Percentiles rank a stretch among this genome's conserved stretches.
Evolutionary conservation across 2,797 vertebrate genomes (phyloP).

Genomic region (Pristis pectinata): DNA sequence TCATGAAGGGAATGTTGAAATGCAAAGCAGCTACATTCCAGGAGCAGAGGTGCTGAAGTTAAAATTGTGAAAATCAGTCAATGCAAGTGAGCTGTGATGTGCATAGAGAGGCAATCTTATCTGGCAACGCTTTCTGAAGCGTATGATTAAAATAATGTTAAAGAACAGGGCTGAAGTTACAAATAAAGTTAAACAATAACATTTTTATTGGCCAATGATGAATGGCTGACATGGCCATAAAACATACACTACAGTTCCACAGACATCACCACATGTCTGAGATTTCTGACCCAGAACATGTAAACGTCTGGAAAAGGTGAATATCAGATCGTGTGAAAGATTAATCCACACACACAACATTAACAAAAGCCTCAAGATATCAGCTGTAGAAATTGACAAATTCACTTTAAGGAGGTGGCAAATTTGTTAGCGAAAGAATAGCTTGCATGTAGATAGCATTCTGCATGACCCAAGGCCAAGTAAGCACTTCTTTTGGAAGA

Average conservation of each 20-base stretch:
- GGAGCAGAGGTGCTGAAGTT: not conserved
- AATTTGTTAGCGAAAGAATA: not conserved
- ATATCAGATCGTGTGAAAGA: not conserved
- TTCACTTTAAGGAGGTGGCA: not conserved
- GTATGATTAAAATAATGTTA: not conserved
- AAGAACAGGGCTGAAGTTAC: not conserved
- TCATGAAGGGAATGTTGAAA: not conserved
- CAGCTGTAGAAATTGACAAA: too few species aligned
- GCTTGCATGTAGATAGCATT: too few species aligned
- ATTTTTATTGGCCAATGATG: not conserved
- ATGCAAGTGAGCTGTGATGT: not conserved
- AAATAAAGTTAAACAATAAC: not conserved
- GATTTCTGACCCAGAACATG: slow-evolving; percentile 6
- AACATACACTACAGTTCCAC: not conserved
- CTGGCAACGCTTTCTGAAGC: not conserved
- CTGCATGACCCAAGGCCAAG: too few species aligned
- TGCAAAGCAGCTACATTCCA: too few species aligned
- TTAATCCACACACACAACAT: not conserved
- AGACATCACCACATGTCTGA: not conserved
- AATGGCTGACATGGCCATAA: not conserved
- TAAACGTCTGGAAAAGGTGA: not conserved
- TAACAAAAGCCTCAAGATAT: not conserved
- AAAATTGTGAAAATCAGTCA: not conserved
- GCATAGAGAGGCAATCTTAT: not conserved
- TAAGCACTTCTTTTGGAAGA: too few species aligned